Evolutionary conservation across 2,888 invertebrate species (phyloP), one percentile per base, ranked within the genome.

Genomic region (Eupithecia exiguata): DNA sequence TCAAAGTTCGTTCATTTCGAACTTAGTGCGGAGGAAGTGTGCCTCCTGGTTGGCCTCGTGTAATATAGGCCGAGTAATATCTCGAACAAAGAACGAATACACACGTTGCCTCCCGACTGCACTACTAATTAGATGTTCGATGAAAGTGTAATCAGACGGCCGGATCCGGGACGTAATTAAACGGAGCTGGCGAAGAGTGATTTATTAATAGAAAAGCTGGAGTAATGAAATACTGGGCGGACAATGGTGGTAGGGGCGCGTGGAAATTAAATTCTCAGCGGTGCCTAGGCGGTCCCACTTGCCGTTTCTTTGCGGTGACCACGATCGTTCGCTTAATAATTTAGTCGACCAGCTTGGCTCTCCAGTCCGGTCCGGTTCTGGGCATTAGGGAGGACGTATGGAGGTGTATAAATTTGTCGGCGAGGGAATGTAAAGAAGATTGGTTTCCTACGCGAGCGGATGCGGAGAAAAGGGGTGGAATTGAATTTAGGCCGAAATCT

Each of bases 121-220:
- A 93, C 91, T 92, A 88, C 92, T 93, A 94, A 94, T 94, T 94
- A 94, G 92, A 93, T 92, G 94, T 93, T 94, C 94, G 93, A 94
- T 94, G 93, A 94, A 93, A 94, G 90, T 93, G 94, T 94, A 93
- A 94, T 94, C 94, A 93, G 92, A 92, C 92, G 92, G 89, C 88
- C 90, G 91, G 92, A 93, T 92, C 92, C 91, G 88, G 92, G 91
- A 89, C 91, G 94, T 94, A 94, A 94, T 94, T 94, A 94, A 94
- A 94, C 91, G 92, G 91, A 88, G 89, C 90, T 88, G 89, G 93
- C 94, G 93, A 94, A 93, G 92, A 94, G 93, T 94, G 94, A 94
- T 94, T 94, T 94, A 94, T 94, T 94, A 94, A 94, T 94, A 94
- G 94, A 94, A 94, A 93, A 94, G 93, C 94, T 92, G 88, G 89